These are phyloP conservation scores for Nothocercus nigrocapillus DNA, from an alignment of 2,113 vertebrate genomes.

Conservation along the genomic window DNA sequence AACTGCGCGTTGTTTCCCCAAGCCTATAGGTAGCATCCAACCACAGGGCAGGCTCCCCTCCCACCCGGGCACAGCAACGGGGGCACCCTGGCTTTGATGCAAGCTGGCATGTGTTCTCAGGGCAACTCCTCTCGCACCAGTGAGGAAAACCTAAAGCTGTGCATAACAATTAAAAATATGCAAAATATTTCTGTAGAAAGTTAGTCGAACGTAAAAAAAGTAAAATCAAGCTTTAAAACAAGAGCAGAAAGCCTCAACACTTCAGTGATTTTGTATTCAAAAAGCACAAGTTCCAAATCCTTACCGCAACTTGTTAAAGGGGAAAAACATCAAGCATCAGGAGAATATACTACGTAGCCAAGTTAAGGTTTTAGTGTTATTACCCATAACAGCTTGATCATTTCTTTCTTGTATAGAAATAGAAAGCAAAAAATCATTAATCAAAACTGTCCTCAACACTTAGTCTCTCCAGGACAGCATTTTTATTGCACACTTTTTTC, in stretches of 20 bases:
- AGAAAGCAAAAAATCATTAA: not conserved
- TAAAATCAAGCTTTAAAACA: not conserved
- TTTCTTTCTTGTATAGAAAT: not conserved
- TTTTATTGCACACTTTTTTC: not conserved
- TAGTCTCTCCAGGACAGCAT: fast-evolving
- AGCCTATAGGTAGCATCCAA: not conserved
- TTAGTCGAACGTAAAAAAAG: not conserved
- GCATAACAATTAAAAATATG: not conserved
- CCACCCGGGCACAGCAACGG: fast-evolving
- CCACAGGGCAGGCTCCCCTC: not conserved
- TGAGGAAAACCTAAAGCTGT: not conserved
- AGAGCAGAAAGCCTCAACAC: not conserved
- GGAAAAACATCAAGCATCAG: not conserved
- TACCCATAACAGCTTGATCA: not conserved
- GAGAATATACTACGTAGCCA: not conserved
- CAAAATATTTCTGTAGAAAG: not conserved
- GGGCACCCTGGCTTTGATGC: fast-evolving
- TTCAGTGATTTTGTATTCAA: not conserved
- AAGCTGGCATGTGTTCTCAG: fast-evolving
- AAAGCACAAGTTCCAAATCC: not conserved
- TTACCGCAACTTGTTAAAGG: not conserved
- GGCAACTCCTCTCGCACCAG: not conserved
- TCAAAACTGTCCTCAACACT: not conserved
- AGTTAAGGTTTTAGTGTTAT: not conserved
- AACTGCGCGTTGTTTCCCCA: not conserved